Conservation (phyloP, 2,888 invertebrate species). For the Chaetogeoica ovagalla region DNA sequence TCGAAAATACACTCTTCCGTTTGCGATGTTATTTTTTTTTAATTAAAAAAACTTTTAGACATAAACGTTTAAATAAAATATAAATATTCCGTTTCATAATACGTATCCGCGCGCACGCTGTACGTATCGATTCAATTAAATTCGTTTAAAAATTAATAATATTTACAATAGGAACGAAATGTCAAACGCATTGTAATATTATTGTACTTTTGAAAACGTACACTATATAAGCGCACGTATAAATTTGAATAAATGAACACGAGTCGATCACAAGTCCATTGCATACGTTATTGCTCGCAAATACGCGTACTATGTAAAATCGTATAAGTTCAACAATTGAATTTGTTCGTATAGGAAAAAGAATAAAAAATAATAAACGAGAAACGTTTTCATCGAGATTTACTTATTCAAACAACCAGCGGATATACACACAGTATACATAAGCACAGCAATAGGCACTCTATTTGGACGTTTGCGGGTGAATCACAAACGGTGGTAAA, state of each 20-base stretch:
- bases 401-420: constrained; percentile 40
- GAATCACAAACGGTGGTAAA: constrained; percentile 32
- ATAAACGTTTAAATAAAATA: too few species aligned
- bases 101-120: too few species aligned
- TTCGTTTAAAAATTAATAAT: too few species aligned
- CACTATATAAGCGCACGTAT: too few species aligned
- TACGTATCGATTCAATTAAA: too few species aligned
- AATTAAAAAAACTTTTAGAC: too few species aligned
- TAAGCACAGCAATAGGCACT: constrained; percentile 10
- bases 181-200: neutral
- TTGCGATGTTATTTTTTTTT: too few species aligned
- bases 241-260: too few species aligned
- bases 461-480: neutral
- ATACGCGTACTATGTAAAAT: constrained; percentile 1
- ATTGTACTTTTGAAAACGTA: too few species aligned
- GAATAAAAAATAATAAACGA: neutral
- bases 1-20: too few species aligned
- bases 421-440: constrained; percentile 17
- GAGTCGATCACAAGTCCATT: neutral
- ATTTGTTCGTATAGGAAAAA: neutral
- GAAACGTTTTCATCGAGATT: constrained; percentile 40
- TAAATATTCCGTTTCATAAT: too few species aligned
- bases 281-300: neutral
- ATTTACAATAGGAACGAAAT: neutral
- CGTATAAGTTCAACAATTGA: constrained; percentile 18